Base-by-base conservation (phyloP, 2,888 invertebrate species). In the Synergus umbraculus region DNA sequence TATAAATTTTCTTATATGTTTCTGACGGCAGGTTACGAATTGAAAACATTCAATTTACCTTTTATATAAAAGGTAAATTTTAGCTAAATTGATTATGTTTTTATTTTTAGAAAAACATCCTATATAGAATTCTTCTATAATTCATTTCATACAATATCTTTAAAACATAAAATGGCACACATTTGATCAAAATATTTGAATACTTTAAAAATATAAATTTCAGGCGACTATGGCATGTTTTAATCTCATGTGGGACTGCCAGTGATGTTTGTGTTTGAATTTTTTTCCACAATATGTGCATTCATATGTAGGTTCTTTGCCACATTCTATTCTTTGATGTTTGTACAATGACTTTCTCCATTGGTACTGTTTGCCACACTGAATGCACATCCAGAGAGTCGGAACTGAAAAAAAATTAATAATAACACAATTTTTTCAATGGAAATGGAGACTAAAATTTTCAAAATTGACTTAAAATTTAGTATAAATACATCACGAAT, bases 281-380 rank as follows among this genome's bases (percentile, higher is more conserved):
- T 94, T 94, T 85, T 95, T 95, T 43, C 94, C 93, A 88, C 97
- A 97, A 77, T 94, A 93, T 43, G 94, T 93, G 90, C 97, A 97
- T 43, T 93, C 93, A 87, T 93, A 96, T 0, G 93, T 86, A 12
- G 89, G 92, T 73, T 92, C 91, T 77, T 92, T 92, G 12, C 83
- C 80, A 18, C 88, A 88, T 58, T 87, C 85, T 73, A 84, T 80
- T 41, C 82, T 83, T 22, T 88, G 85, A 82, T 90, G 91, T 73
- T 88, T 86, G 79, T 77, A 76, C 9, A 85, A 77, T 1, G 69
- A 69, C n/a, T 69, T 69, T 46, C 9, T 49, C 69, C 49, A 69
- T 9, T 29, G 29, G 22, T 49, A 69, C 22, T 37, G 46, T 49
- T 69, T 69, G 8, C 69, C 69, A 46, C 69, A 54, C 15, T 54